Base-by-base conservation (phyloP, 2,113 vertebrate species). In the Entelurus aequoreus region DNA sequence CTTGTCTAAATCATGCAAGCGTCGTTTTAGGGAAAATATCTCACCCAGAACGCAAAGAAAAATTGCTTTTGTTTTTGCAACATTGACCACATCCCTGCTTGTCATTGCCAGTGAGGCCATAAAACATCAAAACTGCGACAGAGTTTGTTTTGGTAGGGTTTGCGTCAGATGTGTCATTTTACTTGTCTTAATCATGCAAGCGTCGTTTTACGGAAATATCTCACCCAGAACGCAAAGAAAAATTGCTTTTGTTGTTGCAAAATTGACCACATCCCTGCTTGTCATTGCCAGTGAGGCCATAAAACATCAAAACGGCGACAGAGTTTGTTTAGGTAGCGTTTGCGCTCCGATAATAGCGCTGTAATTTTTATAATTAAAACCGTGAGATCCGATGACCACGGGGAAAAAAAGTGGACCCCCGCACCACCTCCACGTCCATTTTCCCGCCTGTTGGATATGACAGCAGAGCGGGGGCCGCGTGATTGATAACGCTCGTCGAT, bases 401-500 rank as follows among this genome's bases (percentile, higher is more conserved):
- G 81, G 79, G 28, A 4, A 28, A 79, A 85, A 87, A 72, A 74
- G 3, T 71, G 88, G 69, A 70, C 65, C 66, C 36, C 15, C 48
- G 10, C 48, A 11, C 3, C 28, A 28, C 28, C 35, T n/a, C 15
- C 21, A 5, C 1, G 36, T 58, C 59, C 62, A 48, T 38, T 48
- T 48, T 13, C 28, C 62, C 58, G 60, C 69, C 67, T 72, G 84
- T 78, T 11, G 79, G 74, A 75, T 80, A 72, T 84, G 83, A 84
- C 63, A 71, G 77, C 64, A 63, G 80, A 80, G 80, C 78, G 77
- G 81, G 77, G 28, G 68, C 15, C 11, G 42, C 12, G 77, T 91
- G 90, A 92, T 90, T 88, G 91, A 91, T 92, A 90, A 90, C 82
- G 13, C 85, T 78, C 80, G 85, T 90, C 88, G 79, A 89, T 91